Base-by-base conservation (phyloP, 2,888 invertebrate genomes). In the Keiferia lycopersicella region DNA sequence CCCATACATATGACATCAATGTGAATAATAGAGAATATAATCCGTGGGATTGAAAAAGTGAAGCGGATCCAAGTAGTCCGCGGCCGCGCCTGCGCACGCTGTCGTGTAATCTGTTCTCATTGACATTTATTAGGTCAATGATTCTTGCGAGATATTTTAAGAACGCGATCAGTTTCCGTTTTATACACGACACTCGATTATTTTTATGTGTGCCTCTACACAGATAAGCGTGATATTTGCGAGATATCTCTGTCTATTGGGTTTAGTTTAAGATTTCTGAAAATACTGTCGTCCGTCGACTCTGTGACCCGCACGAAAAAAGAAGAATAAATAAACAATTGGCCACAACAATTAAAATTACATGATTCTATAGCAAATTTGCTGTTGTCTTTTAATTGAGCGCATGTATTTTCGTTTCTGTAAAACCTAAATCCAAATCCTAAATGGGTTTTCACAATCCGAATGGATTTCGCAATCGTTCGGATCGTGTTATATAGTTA, bases 391-490 rank as follows among this genome's bases (percentile, higher is more conserved):
- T 4, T 34, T 34, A 8, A 10, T 1, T 3, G 22, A 14, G 12
- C 51, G 22, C 51, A 22, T 53, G 26, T 34, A n/a, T 26, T 34
- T 57, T 34, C 16, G 34, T 57, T 34, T 22, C 14, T 26, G 53
- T 18, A 8, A 26, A 26, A 6, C n/a, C 20, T 14, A 57, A 39
- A 39, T 58, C 6, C 26, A 4, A n/a, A 2, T 26, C 58, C 8
- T 58, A 16, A 10, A 2, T 38, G 20, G 14, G 18, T 26, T 26
- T 26, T 26, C 26, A 26, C 26, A 26, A 26, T 30, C 50, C 34
- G 3, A 30, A 20, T 45, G 56, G 59, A 58, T 61, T 61, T 50
- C 50, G 16, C 48, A 61, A 61, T 48, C 48, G n/a, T 26, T 26
- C 61, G 14, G 51, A 38, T 20, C 14, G 50, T 61, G 30, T 50